Conservation (phyloP, 2,888 invertebrate genomes). For the Biston betularia region DNA sequence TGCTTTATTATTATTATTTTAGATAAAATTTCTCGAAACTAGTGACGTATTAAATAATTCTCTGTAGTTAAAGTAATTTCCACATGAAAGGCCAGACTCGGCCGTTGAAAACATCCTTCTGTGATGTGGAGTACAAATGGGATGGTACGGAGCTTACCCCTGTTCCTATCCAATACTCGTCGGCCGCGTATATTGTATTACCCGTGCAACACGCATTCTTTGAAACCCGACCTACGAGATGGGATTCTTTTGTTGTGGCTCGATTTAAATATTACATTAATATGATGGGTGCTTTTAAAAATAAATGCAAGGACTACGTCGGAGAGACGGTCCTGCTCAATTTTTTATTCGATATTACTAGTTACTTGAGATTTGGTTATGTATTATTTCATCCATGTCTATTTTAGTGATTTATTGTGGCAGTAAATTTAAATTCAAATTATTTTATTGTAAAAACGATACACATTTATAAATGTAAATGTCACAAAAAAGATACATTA, state of each 20-base stretch:
- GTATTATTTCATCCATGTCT: background rate
- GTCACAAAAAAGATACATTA: no score
- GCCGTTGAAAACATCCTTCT: conserved; percentile 18
- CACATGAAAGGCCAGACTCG: conserved; percentile 16
- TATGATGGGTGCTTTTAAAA: conserved; percentile 72
- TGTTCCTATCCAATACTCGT: conserved; percentile 58
- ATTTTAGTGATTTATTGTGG: no score
- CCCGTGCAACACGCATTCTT: conserved; percentile 74
- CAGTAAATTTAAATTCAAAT: no score
- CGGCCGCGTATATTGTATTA: conserved; percentile 78
- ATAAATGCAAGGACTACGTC: conserved; percentile 48
- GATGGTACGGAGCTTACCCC: conserved; percentile 41
- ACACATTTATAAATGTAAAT: no score
- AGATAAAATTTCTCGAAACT: conserved; percentile 16
- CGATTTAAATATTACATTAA: conserved; percentile 82
- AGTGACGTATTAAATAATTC: conserved; percentile 15
- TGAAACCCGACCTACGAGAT: conserved; percentile 75
- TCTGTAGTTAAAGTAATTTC: conserved; percentile 27
- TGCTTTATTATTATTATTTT: no score
- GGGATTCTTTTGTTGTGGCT: conserved; percentile 79
- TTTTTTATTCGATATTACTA: conserved; percentile 40
- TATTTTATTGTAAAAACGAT: no score
- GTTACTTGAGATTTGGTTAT: conserved; percentile 29
- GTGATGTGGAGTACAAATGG: conserved; percentile 24
- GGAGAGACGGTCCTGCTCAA: conserved; percentile 30